Evolutionary conservation across 2,113 vertebrate species (phyloP).

Genomic region (Centrocercus urophasianus): DNA sequence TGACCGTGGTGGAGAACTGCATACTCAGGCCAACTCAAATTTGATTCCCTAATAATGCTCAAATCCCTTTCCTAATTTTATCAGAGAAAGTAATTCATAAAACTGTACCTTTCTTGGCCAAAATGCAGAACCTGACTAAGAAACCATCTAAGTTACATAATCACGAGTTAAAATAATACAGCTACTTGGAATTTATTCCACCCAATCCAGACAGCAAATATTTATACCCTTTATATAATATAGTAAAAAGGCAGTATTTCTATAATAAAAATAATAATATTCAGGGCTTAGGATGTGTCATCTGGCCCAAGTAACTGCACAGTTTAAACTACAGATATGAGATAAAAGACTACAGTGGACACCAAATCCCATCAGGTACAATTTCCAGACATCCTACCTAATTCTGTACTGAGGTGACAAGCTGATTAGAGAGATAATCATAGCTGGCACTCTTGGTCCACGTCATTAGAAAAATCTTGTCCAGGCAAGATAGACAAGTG

Average conservation of each 20-base stretch:
- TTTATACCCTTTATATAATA: not conserved
- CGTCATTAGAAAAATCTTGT: not conserved
- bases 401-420: not conserved
- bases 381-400: not conserved
- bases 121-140: not conserved
- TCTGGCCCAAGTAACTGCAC: not conserved
- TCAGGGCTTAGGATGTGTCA: not conserved
- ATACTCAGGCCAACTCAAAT: not conserved
- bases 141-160: not conserved
- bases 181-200: not conserved
- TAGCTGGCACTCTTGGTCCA: not conserved
- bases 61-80: not conserved
- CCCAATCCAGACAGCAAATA: not conserved
- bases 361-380: not conserved
- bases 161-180: not conserved
- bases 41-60: not conserved
- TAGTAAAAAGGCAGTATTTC: not conserved
- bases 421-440: not conserved
- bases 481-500: not conserved
- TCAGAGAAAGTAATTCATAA: not conserved
- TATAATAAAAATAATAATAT: not conserved
- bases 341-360: not conserved
- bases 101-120: not conserved
- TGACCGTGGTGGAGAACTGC: not conserved
- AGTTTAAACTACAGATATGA: not conserved